These are phyloP conservation scores for Heliangelus exortis DNA, from an alignment of 2,797 vertebrate species.

Conservation along the genomic window DNA sequence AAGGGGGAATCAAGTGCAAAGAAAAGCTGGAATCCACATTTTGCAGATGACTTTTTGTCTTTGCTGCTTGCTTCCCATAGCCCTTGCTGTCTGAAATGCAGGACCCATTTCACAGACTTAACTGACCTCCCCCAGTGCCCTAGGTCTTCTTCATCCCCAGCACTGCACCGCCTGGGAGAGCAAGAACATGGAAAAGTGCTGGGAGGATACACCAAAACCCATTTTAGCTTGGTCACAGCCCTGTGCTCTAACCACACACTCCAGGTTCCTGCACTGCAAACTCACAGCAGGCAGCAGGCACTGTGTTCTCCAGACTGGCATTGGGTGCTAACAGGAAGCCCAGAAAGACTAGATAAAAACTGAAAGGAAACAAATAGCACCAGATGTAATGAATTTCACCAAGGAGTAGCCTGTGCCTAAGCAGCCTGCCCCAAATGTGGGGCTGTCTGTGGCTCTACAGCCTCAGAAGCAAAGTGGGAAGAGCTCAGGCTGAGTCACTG, in stretches of 20 bases:
- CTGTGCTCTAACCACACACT: neutral
- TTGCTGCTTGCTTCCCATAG: neutral
- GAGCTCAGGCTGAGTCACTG: neutral
- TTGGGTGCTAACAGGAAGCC: slow-evolving; percentile 52
- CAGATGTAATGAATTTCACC: slow-evolving; percentile 23
- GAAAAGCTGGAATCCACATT: neutral
- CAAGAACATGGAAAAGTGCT: neutral
- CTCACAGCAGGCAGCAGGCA: neutral
- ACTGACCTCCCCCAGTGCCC: neutral
- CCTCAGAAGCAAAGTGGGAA: neutral
- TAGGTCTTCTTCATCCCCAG: neutral
- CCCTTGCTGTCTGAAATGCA: neutral
- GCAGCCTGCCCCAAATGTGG: neutral
- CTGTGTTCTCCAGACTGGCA: neutral
- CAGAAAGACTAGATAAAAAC: slow-evolving; percentile 68
- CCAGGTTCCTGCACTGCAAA: neutral
- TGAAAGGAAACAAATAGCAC: slow-evolving; percentile 41
- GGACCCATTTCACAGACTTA: neutral
- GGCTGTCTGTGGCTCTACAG: neutral
- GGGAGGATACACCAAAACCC: neutral
- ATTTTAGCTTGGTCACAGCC: neutral
- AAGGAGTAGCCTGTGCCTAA: neutral
- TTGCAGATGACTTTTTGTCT: neutral
- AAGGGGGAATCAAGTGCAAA: neutral
- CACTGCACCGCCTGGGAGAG: neutral